These are phyloP conservation scores for Damaliscus lunatus DNA, from an alignment of 2,113 vertebrate genomes.

Conservation along the genomic window DNA sequence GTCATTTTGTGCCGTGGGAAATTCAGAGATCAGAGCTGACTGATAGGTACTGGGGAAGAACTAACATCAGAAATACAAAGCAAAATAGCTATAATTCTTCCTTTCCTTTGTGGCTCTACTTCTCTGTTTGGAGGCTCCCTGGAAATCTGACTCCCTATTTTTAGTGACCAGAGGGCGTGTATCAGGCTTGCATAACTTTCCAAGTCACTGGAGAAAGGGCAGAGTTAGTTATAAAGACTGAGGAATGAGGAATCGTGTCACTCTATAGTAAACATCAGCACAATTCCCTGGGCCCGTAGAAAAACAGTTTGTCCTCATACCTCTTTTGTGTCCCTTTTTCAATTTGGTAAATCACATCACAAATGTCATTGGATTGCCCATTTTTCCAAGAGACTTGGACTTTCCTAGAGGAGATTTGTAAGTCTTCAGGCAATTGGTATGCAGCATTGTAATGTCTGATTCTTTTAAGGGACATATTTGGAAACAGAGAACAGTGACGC, in stretches of 20 bases:
- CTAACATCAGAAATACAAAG: not conserved
- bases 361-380: slow-evolving; percentile 29
- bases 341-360: slow-evolving; percentile 40
- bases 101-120: not conserved
- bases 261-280: not conserved
- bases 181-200: not conserved
- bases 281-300: not conserved
- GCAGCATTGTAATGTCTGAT: slow-evolving; percentile 42
- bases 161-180: not conserved
- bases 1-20: not conserved
- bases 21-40: not conserved
- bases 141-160: not conserved
- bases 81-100: not conserved
- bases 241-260: not conserved
- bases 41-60: not conserved
- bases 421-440: slow-evolving; percentile 57
- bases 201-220: not conserved
- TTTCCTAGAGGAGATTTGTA: slow-evolving; percentile 33
- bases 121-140: not conserved
- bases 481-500: slow-evolving; percentile 50
- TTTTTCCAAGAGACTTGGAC: slow-evolving; percentile 17
- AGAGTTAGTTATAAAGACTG: not conserved
- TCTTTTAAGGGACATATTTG: slow-evolving; percentile 47
- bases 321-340: slow-evolving; percentile 14
- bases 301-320: not conserved